Evolutionary conservation across 2,113 vertebrate species (phyloP).

Genomic region (Accipiter virgatus): DNA sequence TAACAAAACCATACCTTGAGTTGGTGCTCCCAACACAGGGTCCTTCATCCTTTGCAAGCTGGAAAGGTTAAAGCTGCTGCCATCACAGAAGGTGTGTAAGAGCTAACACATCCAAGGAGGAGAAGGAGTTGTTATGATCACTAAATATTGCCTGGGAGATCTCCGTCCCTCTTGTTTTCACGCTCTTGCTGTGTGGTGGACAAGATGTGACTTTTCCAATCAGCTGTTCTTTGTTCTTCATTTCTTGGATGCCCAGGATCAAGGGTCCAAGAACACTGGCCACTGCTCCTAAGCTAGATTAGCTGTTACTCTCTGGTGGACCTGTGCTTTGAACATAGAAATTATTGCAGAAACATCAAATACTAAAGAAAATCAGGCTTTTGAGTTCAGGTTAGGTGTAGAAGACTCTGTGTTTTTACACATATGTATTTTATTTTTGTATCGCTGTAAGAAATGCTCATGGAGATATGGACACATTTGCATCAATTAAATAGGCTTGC

Average conservation of each 20-base stretch:
- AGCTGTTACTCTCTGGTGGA: not conserved
- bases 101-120: rapidly evolving
- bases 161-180: not conserved
- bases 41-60: not conserved
- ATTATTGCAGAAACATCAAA: not conserved
- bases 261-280: not conserved
- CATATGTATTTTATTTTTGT: not conserved
- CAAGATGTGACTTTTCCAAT: not conserved
- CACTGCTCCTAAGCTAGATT: not conserved
- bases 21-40: rapidly evolving
- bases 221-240: not conserved
- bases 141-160: not conserved
- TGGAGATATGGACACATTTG: not conserved
- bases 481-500: rapidly evolving
- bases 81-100: not conserved
- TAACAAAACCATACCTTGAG: not conserved
- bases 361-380: not conserved
- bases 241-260: not conserved
- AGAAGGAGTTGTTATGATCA: not conserved
- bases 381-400: not conserved
- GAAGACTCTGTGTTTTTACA: not conserved
- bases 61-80: not conserved
- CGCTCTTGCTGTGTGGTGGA: too few species aligned
- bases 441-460: rapidly evolving
- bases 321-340: not conserved